phyloP scores from a whole-genome alignment of 2,797 vertebrate species.

The Argya squamiceps region DNA sequence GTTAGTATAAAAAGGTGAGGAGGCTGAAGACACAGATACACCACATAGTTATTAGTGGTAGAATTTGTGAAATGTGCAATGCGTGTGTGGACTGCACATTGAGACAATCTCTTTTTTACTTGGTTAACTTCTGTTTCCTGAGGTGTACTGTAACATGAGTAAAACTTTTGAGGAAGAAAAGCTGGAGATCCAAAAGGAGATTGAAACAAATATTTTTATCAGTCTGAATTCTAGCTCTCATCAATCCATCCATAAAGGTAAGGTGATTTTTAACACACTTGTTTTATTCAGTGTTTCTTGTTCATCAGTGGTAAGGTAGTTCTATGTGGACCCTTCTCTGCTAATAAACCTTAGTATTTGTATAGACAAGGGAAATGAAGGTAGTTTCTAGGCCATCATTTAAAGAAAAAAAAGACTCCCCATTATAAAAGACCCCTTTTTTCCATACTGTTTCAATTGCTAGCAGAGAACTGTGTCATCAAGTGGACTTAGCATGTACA shows the following conservation, averaged over 20 bases:
- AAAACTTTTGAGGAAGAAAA: not conserved
- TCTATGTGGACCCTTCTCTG: not conserved
- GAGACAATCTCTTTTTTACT: not conserved
- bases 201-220: not conserved
- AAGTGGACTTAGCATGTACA: not conserved
- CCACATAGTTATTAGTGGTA: not conserved
- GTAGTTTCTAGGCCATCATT: not conserved
- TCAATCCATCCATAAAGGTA: not conserved
- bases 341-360: not conserved
- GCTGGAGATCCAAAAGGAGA: not conserved
- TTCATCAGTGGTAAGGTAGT: not conserved
- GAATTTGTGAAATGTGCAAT: not conserved
- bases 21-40: not conserved
- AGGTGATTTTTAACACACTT: not conserved
- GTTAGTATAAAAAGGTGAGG: not conserved
- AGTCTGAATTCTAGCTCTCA: not conserved
- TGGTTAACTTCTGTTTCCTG: not conserved
- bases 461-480: not conserved
- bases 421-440: not conserved
- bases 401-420: too few relatives aligned
- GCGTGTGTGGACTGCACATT: not conserved
- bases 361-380: not conserved
- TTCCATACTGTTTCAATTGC: not conserved
- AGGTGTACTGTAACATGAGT: not conserved
- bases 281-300: not conserved